A percentile compares a stretch with the other conserved stretches of the same genome.
Conservation (phyloP, 2,888 invertebrate genomes). For the Seira musarum region DNA sequence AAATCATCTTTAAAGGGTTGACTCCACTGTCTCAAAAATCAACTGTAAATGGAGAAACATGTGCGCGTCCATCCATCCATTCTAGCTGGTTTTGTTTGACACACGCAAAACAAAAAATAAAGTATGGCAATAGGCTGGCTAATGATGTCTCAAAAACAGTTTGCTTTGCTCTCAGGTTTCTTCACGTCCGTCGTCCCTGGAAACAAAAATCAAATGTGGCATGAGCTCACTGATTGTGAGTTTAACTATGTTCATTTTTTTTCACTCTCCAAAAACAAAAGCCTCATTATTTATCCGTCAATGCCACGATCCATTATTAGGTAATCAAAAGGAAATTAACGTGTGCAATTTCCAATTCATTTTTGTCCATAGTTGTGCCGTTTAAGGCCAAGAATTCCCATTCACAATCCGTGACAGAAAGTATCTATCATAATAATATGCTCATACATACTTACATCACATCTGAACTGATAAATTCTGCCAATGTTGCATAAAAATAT, state of each 20-base stretch:
- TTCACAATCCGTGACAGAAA: too few relatives aligned
- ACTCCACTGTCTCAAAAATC: slow-evolving; percentile 11
- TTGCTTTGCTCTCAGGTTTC: neutral
- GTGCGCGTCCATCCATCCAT: neutral
- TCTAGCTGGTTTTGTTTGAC: neutral
- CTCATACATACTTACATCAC: slow-evolving; percentile 6
- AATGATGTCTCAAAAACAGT: slow-evolving; percentile 4
- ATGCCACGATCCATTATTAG: slow-evolving; percentile 1
- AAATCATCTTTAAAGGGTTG: slow-evolving; percentile 60
- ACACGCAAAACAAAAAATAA: neutral
- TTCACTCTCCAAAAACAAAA: neutral
- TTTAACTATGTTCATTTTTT: neutral
- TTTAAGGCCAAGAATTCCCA: too few relatives aligned
- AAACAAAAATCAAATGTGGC: neutral
- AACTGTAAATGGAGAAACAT: slow-evolving; percentile 15
- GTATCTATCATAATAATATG: too few relatives aligned
- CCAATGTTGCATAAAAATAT: slow-evolving; percentile 43
- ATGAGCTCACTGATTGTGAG: too few relatives aligned
- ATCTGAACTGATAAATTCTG: too few relatives aligned
- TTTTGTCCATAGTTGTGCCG: too few relatives aligned
- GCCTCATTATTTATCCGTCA: neutral
- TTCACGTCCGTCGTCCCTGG: slow-evolving; percentile 5
- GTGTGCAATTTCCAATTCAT: neutral
- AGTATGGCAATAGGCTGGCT: neutral
- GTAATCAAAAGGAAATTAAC: slow-evolving; percentile 5